phyloP scores from a whole-genome alignment of 2,888 invertebrate species.

The Agrotis segetum region DNA sequence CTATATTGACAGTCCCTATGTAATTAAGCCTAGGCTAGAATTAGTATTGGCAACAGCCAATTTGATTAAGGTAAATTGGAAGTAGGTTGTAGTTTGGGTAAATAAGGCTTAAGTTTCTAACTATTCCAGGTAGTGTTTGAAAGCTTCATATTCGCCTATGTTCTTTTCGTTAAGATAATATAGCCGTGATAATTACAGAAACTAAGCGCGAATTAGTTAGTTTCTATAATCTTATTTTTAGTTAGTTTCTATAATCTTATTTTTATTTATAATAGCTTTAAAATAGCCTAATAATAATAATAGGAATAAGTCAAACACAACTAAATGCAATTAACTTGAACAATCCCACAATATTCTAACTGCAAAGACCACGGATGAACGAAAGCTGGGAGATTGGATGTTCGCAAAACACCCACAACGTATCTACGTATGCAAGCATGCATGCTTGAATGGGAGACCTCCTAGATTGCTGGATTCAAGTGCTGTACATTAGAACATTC shows the following conservation, averaged over 20 bases:
- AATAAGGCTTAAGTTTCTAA: no score
- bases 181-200: background rate
- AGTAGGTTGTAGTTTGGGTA: no score
- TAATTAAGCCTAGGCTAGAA: no score
- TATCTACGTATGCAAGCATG: constrained; percentile 28
- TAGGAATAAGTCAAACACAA: background rate
- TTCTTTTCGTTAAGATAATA: no score
- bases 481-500: constrained; percentile 48
- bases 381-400: constrained; percentile 44
- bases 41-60: no score
- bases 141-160: no score
- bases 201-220: no score
- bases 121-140: no score
- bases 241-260: background rate
- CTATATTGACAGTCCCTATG: no score
- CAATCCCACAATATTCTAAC: constrained; percentile 23
- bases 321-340: constrained; percentile 23
- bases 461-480: constrained; percentile 51
- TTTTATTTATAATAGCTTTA: background rate
- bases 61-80: no score
- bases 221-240: background rate
- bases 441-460: constrained; percentile 29
- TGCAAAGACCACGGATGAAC: constrained; percentile 17
- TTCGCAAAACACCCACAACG: constrained; percentile 18
- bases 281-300: no score